A percentile compares a stretch with the other conserved stretches of the same genome.
Conservation (phyloP, 2,113 vertebrate genomes). For the Gallinago undulata region DNA sequence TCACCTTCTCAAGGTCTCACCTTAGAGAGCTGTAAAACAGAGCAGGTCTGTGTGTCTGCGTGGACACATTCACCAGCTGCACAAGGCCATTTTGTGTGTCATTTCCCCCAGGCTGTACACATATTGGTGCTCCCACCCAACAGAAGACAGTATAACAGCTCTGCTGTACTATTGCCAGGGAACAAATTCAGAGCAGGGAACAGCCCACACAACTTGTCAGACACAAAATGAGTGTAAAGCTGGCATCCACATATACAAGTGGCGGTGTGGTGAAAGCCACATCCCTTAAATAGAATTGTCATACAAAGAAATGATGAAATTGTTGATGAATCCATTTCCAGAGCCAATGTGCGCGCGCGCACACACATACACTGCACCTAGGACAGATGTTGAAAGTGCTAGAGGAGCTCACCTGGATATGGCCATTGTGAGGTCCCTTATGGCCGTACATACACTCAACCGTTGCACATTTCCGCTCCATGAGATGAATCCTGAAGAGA, state of each 20-base stretch:
- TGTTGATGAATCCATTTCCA: background rate
- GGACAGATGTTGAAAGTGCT: background rate
- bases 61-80: background rate
- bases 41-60: background rate
- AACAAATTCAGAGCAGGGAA: background rate
- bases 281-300: background rate
- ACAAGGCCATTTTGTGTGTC: background rate
- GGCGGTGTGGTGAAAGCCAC: background rate
- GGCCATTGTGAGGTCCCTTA: conserved; percentile 93
- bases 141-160: background rate
- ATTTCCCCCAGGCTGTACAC: background rate
- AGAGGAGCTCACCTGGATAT: conserved; percentile 85
- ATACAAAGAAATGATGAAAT: too few species aligned
- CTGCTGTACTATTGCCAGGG: background rate
- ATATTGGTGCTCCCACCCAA: background rate
- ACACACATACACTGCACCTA: accelerated
- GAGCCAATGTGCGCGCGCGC: background rate
- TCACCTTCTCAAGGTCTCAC: background rate
- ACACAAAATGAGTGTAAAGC: background rate
- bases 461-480: conserved; percentile 86
- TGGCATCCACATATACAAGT: background rate
- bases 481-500: conserved; percentile 92
- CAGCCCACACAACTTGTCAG: conserved; percentile 9
- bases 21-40: background rate
- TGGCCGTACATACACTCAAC: conserved; percentile 99